phyloP scores from a whole-genome alignment of 2,113 vertebrate species.

The Protobothrops flavoviridis region DNA sequence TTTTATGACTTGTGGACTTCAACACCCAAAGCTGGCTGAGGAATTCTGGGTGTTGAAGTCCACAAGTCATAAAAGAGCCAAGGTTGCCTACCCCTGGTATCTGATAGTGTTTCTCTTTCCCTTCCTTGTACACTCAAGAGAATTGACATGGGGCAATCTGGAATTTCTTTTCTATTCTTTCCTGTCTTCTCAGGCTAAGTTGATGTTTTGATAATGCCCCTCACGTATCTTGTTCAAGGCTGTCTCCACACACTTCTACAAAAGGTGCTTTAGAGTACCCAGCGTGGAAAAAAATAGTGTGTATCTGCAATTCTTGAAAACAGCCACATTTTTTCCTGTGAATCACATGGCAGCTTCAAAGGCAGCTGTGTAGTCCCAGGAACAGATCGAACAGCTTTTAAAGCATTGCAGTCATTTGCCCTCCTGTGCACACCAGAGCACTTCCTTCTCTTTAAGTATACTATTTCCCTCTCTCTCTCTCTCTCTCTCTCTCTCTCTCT shows the following conservation, averaged over 20 bases:
- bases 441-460: background rate
- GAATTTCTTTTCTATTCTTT: background rate
- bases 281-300: background rate
- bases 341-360: background rate
- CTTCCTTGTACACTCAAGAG: background rate
- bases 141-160: background rate
- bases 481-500: no score
- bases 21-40: no score
- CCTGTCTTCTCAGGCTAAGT: background rate
- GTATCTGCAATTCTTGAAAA: background rate
- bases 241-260: background rate
- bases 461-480: background rate
- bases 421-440: background rate
- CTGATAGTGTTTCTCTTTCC: background rate
- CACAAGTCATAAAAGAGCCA: no score
- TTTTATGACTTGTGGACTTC: no score
- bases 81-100: no score
- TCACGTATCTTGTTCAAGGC: background rate
- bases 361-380: background rate
- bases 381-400: background rate
- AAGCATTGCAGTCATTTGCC: background rate
- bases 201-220: background rate
- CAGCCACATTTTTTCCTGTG: background rate
- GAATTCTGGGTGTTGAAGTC: no score
- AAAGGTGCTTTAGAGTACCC: background rate